These are phyloP conservation scores for Lemur catta DNA, from an alignment of 2,797 vertebrate species.

Conservation along the genomic window DNA sequence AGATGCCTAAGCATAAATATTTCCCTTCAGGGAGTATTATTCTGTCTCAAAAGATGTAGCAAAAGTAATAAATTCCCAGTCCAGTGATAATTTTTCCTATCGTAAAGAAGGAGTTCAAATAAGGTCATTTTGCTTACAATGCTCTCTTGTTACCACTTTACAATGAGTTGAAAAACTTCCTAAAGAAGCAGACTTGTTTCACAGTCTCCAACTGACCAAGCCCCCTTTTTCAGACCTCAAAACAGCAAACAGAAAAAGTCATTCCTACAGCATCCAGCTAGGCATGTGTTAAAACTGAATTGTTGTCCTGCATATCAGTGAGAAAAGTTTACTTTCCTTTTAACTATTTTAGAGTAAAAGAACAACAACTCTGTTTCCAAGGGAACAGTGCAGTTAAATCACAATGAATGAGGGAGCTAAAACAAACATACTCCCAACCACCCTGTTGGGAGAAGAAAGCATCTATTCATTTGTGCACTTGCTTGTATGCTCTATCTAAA, in stretches of 20 bases:
- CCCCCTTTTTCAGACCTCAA: neutral
- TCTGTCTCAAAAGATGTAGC: neutral
- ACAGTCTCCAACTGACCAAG: neutral
- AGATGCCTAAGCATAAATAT: neutral
- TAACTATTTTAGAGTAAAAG: slow-evolving; percentile 24
- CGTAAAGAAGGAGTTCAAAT: neutral
- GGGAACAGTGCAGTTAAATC: slow-evolving; percentile 26
- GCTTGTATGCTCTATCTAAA: neutral
- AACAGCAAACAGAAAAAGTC: neutral
- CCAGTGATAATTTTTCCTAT: neutral
- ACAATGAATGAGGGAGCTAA: neutral
- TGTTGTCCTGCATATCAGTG: neutral
- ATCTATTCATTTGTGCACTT: neutral
- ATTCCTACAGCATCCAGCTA: neutral
- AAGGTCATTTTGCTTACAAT: neutral
- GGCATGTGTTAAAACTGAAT: neutral
- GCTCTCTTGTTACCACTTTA: neutral
- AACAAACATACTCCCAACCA: neutral
- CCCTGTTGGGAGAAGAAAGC: neutral
- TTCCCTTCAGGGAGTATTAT: neutral
- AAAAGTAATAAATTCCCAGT: neutral
- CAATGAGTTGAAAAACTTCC: neutral
- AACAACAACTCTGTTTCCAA: slow-evolving; percentile 16
- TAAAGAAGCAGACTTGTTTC: neutral
- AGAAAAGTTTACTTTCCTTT: neutral